Evolutionary conservation across 2,888 invertebrate species (phyloP).

Genomic region (Nephrotoma flavescens): DNA sequence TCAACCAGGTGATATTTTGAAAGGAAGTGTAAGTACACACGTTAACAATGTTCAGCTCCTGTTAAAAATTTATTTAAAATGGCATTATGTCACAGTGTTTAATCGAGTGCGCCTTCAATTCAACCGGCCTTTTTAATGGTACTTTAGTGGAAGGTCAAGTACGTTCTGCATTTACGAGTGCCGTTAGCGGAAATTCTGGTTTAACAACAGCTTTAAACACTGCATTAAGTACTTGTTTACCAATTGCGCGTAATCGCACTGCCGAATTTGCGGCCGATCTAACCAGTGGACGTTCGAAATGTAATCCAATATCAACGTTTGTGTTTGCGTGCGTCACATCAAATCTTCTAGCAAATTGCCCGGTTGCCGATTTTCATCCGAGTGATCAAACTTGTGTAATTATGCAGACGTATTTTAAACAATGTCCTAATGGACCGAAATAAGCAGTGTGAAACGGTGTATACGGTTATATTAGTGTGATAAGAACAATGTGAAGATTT

Average conservation of each 20-base stretch:
- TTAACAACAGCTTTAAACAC: background rate
- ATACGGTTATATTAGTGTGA: background rate
- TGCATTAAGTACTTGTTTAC: background rate
- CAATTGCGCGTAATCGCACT: background rate
- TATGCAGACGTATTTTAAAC: background rate
- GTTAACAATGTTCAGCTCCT: background rate
- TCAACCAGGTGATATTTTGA: background rate
- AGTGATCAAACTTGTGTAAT: background rate
- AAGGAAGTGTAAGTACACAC: background rate
- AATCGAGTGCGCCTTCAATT: background rate
- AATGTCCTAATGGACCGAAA: background rate
- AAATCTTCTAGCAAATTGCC: background rate
- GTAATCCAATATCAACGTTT: background rate
- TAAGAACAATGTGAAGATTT: no score
- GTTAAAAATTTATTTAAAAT: background rate
- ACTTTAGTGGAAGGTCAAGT: background rate
- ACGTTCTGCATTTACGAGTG: background rate
- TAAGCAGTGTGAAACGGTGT: background rate
- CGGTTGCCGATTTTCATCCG: background rate
- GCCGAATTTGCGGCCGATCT: background rate
- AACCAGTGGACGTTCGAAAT: background rate
- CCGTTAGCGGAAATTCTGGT: background rate
- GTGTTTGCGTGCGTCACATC: background rate
- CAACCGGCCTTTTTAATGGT: background rate
- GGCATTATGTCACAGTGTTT: background rate